Evolutionary conservation across 2,113 vertebrate species (phyloP).

Genomic region (Rhea pennata): DNA sequence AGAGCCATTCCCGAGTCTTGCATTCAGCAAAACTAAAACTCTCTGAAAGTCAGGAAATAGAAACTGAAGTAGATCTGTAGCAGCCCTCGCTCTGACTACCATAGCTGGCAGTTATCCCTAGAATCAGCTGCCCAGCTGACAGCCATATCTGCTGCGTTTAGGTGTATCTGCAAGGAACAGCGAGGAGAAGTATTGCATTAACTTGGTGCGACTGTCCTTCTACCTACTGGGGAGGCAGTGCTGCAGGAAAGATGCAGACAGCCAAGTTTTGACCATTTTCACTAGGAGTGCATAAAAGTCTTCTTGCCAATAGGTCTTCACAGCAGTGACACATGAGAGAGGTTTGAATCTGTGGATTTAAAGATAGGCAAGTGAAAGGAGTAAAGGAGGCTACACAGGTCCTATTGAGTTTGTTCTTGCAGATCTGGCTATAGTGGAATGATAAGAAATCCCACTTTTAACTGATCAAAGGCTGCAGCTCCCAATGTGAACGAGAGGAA

Average conservation of each 20-base stretch:
- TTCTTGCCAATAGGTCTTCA: neutral
- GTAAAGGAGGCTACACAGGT: neutral
- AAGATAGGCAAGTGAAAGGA: neutral
- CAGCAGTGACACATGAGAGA: neutral
- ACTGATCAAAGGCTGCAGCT: neutral
- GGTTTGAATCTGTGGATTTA: neutral
- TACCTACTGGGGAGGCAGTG: neutral
- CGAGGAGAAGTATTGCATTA: neutral
- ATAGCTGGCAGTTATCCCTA: rapidly evolving
- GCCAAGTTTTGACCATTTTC: neutral
- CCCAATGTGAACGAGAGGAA: neutral
- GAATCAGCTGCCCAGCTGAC: neutral
- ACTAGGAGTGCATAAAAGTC: neutral
- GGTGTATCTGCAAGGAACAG: neutral
- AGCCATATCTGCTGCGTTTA: neutral
- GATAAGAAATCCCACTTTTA: neutral
- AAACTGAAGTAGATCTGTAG: neutral
- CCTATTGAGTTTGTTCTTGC: neutral
- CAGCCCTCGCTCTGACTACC: neutral
- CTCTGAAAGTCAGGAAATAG: neutral
- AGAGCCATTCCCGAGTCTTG: neutral
- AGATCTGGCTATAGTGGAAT: neutral
- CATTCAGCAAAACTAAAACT: neutral
- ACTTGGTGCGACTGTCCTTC: neutral
- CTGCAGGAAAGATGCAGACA: neutral